Evolutionary conservation across 1,140 invertebrate genomes (phyloP).

Genomic region (Zaprionus kolodkinae): DNA sequence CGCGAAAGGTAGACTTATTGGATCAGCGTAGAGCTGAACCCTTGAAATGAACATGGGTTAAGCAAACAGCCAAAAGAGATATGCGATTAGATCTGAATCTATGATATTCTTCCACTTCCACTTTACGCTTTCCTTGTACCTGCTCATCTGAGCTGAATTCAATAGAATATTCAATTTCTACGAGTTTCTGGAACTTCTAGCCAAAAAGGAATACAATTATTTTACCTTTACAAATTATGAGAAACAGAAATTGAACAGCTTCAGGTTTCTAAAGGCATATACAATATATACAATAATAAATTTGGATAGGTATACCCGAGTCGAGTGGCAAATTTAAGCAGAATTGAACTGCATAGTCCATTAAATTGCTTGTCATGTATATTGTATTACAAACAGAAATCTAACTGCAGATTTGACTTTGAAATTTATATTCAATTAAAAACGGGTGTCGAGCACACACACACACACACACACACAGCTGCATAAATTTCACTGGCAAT

Average conservation of each 20-base stretch:
- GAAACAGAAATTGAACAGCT: neutral
- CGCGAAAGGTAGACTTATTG: constrained; percentile 13
- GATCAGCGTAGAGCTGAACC: constrained; percentile 1
- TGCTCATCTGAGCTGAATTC: neutral
- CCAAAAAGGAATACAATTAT: neutral
- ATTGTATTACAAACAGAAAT: constrained; percentile 2
- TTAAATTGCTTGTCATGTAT: constrained; percentile 2
- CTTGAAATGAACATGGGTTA: constrained; percentile 1
- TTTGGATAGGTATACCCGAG: neutral
- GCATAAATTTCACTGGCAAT: neutral
- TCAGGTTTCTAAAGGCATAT: neutral
- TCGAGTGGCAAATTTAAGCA: neutral
- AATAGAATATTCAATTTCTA: neutral
- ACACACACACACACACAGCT: neutral
- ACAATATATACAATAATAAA: neutral
- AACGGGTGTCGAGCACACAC: constrained; percentile 2
- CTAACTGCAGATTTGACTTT: constrained; percentile 1
- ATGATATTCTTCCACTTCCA: neutral
- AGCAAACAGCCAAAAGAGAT: neutral
- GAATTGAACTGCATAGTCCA: neutral
- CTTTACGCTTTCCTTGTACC: neutral
- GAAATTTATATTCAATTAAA: constrained; percentile 27
- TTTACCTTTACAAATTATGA: neutral
- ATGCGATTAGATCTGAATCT: neutral
- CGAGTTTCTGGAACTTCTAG: neutral